phyloP scores from a whole-genome alignment of 2,888 invertebrate genomes.

The Carpatolechia fugitivella region DNA sequence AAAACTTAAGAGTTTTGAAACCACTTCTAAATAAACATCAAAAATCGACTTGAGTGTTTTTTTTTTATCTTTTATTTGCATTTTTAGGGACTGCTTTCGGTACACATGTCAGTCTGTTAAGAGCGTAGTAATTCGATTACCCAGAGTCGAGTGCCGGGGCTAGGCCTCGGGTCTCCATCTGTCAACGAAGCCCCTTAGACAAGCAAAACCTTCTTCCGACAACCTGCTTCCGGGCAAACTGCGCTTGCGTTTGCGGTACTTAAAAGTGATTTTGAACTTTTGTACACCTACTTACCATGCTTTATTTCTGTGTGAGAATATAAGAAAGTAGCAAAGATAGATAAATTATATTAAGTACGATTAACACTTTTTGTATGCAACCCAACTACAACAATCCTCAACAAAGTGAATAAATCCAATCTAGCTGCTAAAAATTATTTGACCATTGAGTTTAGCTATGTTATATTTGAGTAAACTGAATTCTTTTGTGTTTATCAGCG shows the following conservation, averaged over 20 bases:
- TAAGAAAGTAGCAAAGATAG: no score
- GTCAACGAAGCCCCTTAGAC: conserved; percentile 52
- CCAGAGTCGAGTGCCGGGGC: conserved; percentile 20
- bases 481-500: no score
- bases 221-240: conserved; percentile 59
- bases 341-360: no score
- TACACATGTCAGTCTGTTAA: conserved; percentile 27
- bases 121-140: conserved; percentile 46
- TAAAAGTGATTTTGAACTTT: neutral
- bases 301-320: neutral
- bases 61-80: neutral
- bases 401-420: no score
- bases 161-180: conserved; percentile 44
- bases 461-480: no score
- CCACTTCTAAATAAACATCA: neutral
- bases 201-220: conserved; percentile 50
- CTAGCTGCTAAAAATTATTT: no score
- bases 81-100: conserved; percentile 37
- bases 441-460: no score
- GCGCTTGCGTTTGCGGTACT: neutral
- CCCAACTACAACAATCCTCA: no score
- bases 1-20: no score
- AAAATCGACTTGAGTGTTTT: conserved; percentile 19
- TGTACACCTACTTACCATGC: neutral
- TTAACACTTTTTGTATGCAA: no score